Conservation (phyloP, 2,888 invertebrate genomes). For the Archips xylosteana region DNA sequence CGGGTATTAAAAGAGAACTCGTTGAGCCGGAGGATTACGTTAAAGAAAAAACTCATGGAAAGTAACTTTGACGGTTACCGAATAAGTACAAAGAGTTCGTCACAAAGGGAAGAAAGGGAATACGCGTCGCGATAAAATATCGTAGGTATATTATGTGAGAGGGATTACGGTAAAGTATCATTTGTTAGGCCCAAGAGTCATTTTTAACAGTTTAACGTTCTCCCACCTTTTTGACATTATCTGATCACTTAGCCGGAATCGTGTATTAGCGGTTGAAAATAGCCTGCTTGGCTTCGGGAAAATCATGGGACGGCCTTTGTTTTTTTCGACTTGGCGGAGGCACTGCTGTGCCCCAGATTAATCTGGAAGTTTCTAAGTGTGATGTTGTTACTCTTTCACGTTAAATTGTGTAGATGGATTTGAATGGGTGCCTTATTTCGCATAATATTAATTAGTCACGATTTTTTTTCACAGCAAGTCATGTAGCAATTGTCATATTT, state of each 20-base stretch:
- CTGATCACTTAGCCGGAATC: background rate
- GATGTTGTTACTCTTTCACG: too few species aligned
- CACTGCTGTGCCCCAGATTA: too few species aligned
- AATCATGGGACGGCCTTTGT: too few species aligned
- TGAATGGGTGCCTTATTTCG: too few species aligned
- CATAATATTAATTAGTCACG: too few species aligned
- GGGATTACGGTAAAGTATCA: background rate
- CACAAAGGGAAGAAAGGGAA: conserved; percentile 1
- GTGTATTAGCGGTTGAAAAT: background rate
- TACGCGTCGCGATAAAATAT: conserved; percentile 1
- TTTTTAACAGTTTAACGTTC: background rate
- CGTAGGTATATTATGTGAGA: background rate
- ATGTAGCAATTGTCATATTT: too few species aligned
- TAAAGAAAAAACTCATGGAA: conserved; percentile 3
- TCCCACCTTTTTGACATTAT: background rate
- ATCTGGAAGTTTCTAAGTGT: too few species aligned
- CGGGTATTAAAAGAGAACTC: conserved; percentile 4
- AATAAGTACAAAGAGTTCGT: conserved; percentile 13
- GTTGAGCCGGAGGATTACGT: background rate
- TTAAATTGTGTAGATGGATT: too few species aligned
- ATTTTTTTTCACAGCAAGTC: too few species aligned
- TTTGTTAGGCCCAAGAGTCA: background rate
- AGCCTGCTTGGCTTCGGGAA: too few species aligned
- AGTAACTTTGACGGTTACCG: conserved; percentile 9
- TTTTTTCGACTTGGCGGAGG: too few species aligned